Evolutionary conservation across 2,113 vertebrate genomes (phyloP).

Genomic region (Salvelinus sp.): DNA sequence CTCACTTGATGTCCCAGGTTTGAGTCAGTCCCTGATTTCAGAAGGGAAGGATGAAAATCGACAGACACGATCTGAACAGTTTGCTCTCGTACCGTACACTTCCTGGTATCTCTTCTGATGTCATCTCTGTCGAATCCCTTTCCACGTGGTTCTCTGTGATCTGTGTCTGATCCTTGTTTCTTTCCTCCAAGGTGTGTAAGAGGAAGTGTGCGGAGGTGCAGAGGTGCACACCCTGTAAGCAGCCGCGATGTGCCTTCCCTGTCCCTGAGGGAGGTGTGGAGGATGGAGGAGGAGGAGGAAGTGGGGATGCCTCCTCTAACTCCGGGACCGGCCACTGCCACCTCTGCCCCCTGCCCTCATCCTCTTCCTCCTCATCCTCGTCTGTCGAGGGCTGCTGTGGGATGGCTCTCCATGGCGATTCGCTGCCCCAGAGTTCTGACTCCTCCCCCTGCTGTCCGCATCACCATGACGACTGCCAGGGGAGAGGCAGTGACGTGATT

Average conservation of each 20-base stretch:
- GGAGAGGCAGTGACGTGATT: conserved; percentile 60
- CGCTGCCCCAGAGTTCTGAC: conserved; percentile 58
- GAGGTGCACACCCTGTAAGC: conserved; percentile 83
- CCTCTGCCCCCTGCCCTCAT: conserved; percentile 73
- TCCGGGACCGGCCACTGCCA: conserved; percentile 67
- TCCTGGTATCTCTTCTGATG: not conserved
- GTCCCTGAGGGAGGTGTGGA: conserved; percentile 68
- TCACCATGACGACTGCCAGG: conserved; percentile 71
- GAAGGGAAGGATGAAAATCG: no score
- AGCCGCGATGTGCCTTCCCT: conserved; percentile 83
- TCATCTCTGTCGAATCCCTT: no score
- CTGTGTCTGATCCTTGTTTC: conserved; percentile 3
- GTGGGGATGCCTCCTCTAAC: conserved; percentile 60
- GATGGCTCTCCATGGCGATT: conserved; percentile 59
- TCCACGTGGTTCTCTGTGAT: not conserved
- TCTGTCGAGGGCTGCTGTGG: conserved; percentile 70
- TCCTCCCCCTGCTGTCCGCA: conserved; percentile 66
- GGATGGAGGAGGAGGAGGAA: conserved; percentile 52
- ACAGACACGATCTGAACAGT: not conserved
- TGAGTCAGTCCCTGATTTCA: no score
- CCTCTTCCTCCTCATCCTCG: conserved; percentile 43
- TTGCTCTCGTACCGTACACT: not conserved
- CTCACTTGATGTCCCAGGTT: no score
- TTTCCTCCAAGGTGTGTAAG: conserved; percentile 79
- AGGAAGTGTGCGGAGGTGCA: conserved; percentile 86